A percentile compares a stretch with the other conserved stretches of the same genome.
Conservation (phyloP, 37 sponge, comb jelly and placozoan genomes). For the Cliona cf. orientalis region DNA sequence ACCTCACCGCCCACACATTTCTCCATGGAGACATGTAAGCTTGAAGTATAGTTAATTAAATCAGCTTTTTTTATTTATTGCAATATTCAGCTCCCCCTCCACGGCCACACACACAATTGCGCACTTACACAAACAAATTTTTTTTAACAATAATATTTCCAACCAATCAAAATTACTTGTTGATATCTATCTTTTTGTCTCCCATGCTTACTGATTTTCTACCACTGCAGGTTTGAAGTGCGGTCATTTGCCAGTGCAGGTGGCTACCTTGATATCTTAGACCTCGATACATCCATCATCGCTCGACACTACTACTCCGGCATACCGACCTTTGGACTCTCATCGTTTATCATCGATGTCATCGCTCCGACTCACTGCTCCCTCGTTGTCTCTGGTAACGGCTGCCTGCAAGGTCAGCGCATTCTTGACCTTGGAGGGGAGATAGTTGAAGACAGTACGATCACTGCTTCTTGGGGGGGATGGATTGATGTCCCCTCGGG, state of each 20-base stretch:
- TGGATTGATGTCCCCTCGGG: conserved; percentile 68
- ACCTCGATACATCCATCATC: conserved; percentile 53
- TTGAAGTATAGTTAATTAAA: background rate
- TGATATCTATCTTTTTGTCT: too few relatives aligned
- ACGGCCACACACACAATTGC: background rate
- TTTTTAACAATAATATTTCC: too few relatives aligned
- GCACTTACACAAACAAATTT: background rate
- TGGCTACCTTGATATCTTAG: conserved; percentile 65
- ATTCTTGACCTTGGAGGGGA: conserved; percentile 2
- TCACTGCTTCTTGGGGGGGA: conserved; percentile 71
- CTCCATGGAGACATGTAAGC: conserved; percentile 77
- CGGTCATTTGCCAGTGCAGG: conserved; percentile 34
- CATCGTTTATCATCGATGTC: conserved; percentile 59
- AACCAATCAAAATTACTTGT: too few relatives aligned
- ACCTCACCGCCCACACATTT: conserved; percentile 55
- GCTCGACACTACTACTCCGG: conserved; percentile 69
- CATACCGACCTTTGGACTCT: conserved; percentile 7
- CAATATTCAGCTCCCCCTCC: background rate
- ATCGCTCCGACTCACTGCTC: conserved; percentile 74
- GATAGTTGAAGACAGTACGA: background rate
- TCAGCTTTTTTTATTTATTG: background rate
- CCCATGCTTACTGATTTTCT: background rate
- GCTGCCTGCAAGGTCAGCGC: conserved; percentile 17
- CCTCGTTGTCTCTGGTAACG: background rate
- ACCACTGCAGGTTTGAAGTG: conserved; percentile 25